Percentiles rank a stretch among this genome's conserved stretches.
These are phyloP conservation scores for Neopipo cinnamomea DNA, from an alignment of 2,113 vertebrate species.

Conservation along the genomic window DNA sequence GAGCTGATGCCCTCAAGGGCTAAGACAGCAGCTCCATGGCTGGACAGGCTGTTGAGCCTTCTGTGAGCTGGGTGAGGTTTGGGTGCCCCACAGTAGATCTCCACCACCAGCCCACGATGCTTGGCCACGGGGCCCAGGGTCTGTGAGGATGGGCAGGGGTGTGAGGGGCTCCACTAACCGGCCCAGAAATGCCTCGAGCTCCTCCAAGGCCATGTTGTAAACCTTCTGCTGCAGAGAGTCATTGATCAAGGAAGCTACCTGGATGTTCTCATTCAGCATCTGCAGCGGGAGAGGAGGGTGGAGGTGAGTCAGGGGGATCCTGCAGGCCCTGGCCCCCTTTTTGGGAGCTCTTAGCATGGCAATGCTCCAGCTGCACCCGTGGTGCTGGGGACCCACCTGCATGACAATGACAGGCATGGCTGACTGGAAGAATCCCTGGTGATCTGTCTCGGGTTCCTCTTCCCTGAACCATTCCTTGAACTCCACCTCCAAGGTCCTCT, in stretches of 20 bases:
- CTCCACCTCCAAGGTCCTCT: conserved; percentile 90
- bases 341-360: background rate
- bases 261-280: conserved; percentile 94
- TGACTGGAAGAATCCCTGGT: conserved; percentile 92
- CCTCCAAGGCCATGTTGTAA: conserved; percentile 86
- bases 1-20: background rate
- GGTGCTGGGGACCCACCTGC: conserved; percentile 76
- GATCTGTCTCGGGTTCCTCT: conserved; percentile 88
- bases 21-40: background rate
- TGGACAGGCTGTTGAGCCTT: background rate
- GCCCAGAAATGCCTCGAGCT: conserved; percentile 87
- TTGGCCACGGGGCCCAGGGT: no score
- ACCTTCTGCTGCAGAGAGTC: conserved; percentile 82
- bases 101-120: background rate
- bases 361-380: background rate
- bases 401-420: conserved; percentile 88
- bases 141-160: background rate
- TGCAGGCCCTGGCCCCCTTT: background rate
- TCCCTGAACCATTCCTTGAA: conserved; percentile 90
- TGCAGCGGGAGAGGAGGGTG: background rate
- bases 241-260: conserved; percentile 82
- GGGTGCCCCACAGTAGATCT: background rate
- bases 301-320: background rate
- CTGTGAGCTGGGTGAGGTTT: background rate
- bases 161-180: conserved; percentile 73